phyloP scores from a whole-genome alignment of 2,113 vertebrate genomes.

The Saguinus midas region DNA sequence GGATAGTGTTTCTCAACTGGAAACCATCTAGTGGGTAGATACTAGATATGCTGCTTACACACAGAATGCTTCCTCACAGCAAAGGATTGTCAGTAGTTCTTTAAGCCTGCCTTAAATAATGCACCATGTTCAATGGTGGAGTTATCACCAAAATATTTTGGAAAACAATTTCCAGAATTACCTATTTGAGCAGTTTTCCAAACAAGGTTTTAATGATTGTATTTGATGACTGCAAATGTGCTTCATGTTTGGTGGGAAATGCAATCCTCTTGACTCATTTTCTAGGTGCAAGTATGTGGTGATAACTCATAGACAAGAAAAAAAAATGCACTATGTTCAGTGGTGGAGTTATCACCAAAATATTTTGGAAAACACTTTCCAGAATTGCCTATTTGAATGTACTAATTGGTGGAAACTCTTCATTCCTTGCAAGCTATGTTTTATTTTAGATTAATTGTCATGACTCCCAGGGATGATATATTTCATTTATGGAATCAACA shows the following conservation, averaged over 20 bases:
- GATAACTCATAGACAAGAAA: not conserved
- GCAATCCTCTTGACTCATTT: not conserved
- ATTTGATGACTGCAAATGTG: not conserved
- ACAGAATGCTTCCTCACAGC: not conserved
- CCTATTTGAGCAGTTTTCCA: not conserved
- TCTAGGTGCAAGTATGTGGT: not conserved
- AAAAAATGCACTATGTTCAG: not conserved
- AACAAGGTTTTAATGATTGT: not conserved
- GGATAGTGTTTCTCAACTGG: not conserved
- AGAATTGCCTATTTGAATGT: not conserved
- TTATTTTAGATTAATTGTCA: conserved; percentile 10
- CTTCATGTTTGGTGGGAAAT: not conserved
- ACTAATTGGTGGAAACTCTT: not conserved
- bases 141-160: not conserved
- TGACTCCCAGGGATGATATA: not conserved
- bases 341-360: not conserved
- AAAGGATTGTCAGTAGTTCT: not conserved
- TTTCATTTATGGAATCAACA: not conserved
- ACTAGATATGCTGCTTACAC: not conserved
- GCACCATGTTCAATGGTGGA: not conserved
- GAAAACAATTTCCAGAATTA: not conserved
- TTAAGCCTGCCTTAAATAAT: not conserved
- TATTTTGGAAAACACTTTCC: not conserved
- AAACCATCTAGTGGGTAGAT: not conserved
- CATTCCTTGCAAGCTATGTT: not conserved